Evolutionary conservation across 2,888 invertebrate species (phyloP), one percentile per base, ranked within the genome.

Genomic region (Griposia aprilina): DNA sequence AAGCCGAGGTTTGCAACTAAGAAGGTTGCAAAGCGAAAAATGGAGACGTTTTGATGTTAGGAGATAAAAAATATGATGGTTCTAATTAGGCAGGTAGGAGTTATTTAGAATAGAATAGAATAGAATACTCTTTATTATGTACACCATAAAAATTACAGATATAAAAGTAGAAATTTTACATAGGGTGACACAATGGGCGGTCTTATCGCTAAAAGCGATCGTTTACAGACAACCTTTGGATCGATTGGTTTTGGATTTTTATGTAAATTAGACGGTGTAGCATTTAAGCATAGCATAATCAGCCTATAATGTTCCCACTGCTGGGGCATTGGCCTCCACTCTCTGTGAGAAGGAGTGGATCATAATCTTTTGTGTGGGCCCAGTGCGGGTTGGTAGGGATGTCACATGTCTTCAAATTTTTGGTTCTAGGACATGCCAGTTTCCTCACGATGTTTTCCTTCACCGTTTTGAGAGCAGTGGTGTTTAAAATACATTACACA

Each of bases 1-100:
- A 26, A 8, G 4, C 30, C 23, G 10, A 6, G 20, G 23, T 23
- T 80, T 62, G 70, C 62, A 67, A 81, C 57, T 67, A 62, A 48
- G 68, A 45, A 60, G 52, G 45, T 72, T 59, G 50, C 30, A 23
- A 41, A 60, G 75, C 48, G 36, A 30, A 48, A 26, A 45, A 50
- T 26, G 50, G 23, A 48, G 26, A 50, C 6, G 23, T 41, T 69
- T 70, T 78, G 48, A 48, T 82, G 63, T n/a, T 15, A 20, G 7
- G 5, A 23, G 11, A 50, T 55, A 30, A 71, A 82, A 68, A 76
- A 41, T 41, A 50, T 41, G 6, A 4, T 3, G 4, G 41, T 59
- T 23, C 11, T 73, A 65, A 78, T 71, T 72, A 55, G 20, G 13
- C 13, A 52, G 41, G 41, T 45, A 8, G 7, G 45, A 3, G n/a